Evolutionary conservation across 53 echinoderm and acorn worm species (phyloP).

Genomic region (Echinarachnius parma): DNA sequence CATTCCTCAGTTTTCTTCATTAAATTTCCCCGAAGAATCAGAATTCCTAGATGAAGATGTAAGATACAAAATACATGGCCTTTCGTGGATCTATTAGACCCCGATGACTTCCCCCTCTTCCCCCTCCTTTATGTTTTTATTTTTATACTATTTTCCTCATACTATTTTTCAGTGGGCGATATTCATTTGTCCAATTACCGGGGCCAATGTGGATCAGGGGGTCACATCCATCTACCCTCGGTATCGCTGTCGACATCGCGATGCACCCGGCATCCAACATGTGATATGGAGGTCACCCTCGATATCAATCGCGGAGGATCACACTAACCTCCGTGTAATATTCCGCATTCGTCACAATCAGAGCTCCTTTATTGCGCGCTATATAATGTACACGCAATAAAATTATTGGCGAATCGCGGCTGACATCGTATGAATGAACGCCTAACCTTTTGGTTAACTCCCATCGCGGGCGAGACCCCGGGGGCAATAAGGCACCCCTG

Average conservation of each 20-base stretch:
- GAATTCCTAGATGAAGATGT: slow-evolving; percentile 11
- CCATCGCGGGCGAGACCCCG: background rate
- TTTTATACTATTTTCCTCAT: background rate
- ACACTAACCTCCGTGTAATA: slow-evolving; percentile 23
- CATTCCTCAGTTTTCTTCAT: slow-evolving; percentile 26
- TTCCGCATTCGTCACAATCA: slow-evolving; percentile 21
- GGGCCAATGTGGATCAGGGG: slow-evolving; percentile 2
- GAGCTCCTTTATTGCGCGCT: slow-evolving; percentile 3
- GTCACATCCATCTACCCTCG: slow-evolving; percentile 22
- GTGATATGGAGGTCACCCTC: slow-evolving; percentile 16
- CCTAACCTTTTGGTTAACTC: background rate
- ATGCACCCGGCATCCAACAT: slow-evolving; percentile 29
- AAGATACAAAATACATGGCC: slow-evolving; percentile 39
- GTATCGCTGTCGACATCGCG: slow-evolving; percentile 4
- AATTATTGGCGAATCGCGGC: slow-evolving; percentile 22
- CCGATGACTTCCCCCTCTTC: background rate
- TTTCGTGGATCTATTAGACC: slow-evolving; percentile 37
- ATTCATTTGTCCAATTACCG: slow-evolving; percentile 18
- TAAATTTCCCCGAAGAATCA: slow-evolving; percentile 1
- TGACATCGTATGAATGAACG: slow-evolving; percentile 21
- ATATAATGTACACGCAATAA: too few species aligned
- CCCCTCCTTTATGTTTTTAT: background rate
- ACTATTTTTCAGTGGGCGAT: slow-evolving; percentile 6
- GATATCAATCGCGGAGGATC: slow-evolving; percentile 27
- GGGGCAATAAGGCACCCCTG: background rate